Conservation (phyloP, 2,797 vertebrate species). For the Silurus lanzhouensis region DNA sequence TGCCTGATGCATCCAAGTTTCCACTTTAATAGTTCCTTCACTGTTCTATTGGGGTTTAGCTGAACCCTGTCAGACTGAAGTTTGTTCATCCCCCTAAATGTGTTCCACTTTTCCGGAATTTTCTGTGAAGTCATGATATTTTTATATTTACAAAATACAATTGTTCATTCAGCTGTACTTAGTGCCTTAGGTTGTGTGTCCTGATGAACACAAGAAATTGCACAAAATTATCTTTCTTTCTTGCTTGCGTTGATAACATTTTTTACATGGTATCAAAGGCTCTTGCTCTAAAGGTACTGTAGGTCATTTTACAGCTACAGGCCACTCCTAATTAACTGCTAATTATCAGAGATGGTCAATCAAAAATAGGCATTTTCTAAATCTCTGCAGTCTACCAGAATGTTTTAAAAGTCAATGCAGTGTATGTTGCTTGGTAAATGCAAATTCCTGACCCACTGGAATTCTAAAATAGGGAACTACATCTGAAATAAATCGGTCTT, state of each 20-base stretch:
- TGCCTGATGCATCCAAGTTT: neutral
- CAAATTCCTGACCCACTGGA: neutral
- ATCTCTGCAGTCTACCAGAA: neutral
- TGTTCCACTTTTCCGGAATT: neutral
- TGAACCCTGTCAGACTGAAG: neutral
- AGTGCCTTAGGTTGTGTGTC: neutral
- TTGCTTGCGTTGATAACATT: neutral
- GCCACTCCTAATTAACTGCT: neutral
- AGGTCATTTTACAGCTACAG: neutral
- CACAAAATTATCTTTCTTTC: neutral
- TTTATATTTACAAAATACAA: neutral
- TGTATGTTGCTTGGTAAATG: too few relatives aligned
- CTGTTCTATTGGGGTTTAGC: neutral
- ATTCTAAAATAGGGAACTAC: neutral
- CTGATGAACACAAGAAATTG: neutral
- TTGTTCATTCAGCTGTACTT: neutral
- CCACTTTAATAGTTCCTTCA: neutral
- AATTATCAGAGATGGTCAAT: neutral
- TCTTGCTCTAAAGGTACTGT: neutral
- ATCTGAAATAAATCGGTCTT: too few relatives aligned
- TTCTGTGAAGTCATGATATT: neutral
- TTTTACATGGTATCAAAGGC: neutral
- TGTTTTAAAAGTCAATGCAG: too few relatives aligned
- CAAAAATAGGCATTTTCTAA: neutral
- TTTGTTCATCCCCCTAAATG: neutral